Percentiles rank a stretch among this genome's conserved stretches.
These are phyloP conservation scores for Agrochola lota DNA, from an alignment of 2,888 invertebrate genomes.

Conservation along the genomic window DNA sequence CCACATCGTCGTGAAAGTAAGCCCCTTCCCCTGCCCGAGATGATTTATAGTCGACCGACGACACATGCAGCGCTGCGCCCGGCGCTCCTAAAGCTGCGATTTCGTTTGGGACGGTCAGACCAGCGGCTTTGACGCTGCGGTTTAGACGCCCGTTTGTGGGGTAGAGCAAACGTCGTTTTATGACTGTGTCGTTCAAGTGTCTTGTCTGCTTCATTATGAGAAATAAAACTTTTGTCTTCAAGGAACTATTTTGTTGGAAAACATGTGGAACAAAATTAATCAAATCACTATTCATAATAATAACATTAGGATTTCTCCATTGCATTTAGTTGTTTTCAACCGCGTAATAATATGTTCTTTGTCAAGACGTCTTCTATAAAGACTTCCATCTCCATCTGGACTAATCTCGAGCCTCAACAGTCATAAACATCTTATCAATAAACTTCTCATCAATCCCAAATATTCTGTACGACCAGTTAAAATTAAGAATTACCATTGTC, in stretches of 20 bases:
- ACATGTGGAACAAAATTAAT: neutral
- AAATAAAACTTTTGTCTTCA: neutral
- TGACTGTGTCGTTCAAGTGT: neutral
- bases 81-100: slow-evolving; percentile 84
- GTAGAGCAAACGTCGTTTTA: neutral
- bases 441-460: slow-evolving; percentile 21
- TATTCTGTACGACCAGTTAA: slow-evolving; percentile 62
- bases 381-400: neutral
- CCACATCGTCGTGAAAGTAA: slow-evolving; percentile 83
- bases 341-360: neutral
- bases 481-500: slow-evolving; percentile 71
- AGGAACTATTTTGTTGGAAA: neutral
- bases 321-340: neutral
- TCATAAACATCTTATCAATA: slow-evolving; percentile 9
- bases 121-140: slow-evolving; percentile 73
- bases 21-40: slow-evolving; percentile 78
- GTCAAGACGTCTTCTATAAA: neutral
- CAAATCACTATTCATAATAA: neutral
- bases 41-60: slow-evolving; percentile 87
- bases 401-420: neutral
- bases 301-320: neutral
- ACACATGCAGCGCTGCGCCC: slow-evolving; percentile 89
- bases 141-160: slow-evolving; percentile 68
- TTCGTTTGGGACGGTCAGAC: slow-evolving; percentile 71
- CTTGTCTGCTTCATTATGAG: neutral